Conservation (phyloP, 2,797 vertebrate species). For the Nannoperca obscura region DNA sequence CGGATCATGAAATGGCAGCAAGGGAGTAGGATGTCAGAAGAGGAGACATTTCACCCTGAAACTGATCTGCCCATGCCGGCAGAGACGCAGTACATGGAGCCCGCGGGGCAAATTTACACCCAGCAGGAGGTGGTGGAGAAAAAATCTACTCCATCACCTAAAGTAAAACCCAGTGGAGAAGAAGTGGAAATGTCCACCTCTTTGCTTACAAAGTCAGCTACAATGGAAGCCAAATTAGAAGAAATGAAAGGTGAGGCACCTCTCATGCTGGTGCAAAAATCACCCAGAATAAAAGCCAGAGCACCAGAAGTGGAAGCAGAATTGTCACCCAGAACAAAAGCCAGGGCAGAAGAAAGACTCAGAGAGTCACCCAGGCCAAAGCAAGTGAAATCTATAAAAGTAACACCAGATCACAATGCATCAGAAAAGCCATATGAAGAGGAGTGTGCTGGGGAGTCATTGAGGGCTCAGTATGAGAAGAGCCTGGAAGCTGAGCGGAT, state of each 20-base stretch:
- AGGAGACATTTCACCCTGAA: constrained; percentile 65
- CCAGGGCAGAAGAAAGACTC: constrained; percentile 26
- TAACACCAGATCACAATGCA: constrained; percentile 30
- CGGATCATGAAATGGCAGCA: constrained; percentile 81
- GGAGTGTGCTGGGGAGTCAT: constrained; percentile 46
- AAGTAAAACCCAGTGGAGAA: constrained; percentile 21
- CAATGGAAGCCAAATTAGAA: constrained; percentile 3
- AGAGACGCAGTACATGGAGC: constrained; percentile 51
- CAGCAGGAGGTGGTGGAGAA: constrained; percentile 49
- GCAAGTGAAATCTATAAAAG: constrained; percentile 40
- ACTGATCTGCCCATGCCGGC: constrained; percentile 38
- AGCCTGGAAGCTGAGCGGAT: constrained; percentile 75
- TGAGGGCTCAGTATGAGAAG: constrained; percentile 77
- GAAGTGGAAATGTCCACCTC: constrained; percentile 18
- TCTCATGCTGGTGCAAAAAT: constrained; percentile 11
- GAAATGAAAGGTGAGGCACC: constrained; percentile 6
- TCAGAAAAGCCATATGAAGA: constrained; percentile 35
- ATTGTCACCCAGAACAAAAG: background rate
- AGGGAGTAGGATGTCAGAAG: constrained; percentile 68
- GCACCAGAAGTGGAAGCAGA: constrained; percentile 14
- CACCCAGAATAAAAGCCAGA: constrained; percentile 21
- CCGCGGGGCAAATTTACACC: constrained; percentile 35
- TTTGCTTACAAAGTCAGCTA: background rate
- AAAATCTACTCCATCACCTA: constrained; percentile 26
- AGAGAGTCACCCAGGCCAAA: constrained; percentile 60